Conservation (phyloP, 2,797 vertebrate genomes). For the Gallinago nigripennis region DNA sequence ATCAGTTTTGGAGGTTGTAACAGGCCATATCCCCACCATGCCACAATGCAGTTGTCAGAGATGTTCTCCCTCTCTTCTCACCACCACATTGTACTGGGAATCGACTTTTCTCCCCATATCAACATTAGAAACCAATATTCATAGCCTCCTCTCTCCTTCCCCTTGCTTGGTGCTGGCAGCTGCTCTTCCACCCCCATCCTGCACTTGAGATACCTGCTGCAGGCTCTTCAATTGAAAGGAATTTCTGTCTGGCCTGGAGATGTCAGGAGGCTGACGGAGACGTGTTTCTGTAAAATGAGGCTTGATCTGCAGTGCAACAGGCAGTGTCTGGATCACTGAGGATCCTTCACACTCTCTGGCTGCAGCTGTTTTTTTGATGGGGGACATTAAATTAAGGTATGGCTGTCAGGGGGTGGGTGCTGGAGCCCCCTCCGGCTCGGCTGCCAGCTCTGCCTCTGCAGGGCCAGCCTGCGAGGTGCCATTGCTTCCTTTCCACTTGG, state of each 20-base stretch:
- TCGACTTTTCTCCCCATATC: not conserved
- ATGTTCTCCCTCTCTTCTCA: not conserved
- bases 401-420: not conserved
- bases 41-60: not conserved
- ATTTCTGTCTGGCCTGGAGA: constrained; percentile 57
- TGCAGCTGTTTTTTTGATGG: not conserved
- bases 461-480: not conserved
- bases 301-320: constrained; percentile 54
- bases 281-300: constrained; percentile 32
- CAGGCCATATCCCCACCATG: not conserved
- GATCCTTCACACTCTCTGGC: not conserved
- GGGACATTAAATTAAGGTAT: not conserved
- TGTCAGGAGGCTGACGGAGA: constrained; percentile 57
- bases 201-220: not conserved
- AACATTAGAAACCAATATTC: not conserved
- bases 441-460: not conserved
- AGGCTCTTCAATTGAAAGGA: constrained; percentile 62
- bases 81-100: not conserved
- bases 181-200: not conserved
- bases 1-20: not conserved
- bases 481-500: not conserved
- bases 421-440: not conserved
- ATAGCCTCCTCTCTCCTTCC: not conserved
- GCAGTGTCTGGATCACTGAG: constrained; percentile 12
- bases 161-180: not conserved